Evolutionary conservation across 2,797 vertebrate genomes (phyloP), one percentile per base, ranked within the genome.

Genomic region (Cheirogaleus major): DNA sequence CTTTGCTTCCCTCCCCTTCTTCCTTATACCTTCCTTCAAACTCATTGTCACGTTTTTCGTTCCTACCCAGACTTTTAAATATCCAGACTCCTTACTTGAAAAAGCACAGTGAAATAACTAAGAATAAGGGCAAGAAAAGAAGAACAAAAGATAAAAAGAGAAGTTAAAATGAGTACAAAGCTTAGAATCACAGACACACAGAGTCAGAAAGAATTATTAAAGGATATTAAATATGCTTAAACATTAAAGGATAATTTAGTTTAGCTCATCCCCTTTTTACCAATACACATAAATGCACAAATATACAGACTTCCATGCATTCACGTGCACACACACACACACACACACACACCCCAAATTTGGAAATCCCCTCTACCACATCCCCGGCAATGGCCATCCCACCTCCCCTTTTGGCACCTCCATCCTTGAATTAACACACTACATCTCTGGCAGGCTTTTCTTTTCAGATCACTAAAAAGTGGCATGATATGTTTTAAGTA

Each of bases 1-100:
- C 95, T 98, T 69, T 59, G 14, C 92, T 89, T 95, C 91, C 96
- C 82, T 76, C 94, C 96, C 20, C 83, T 83, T 75, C 59, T 84
- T 96, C 96, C 97, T 81, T 75, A 86, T 7, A 85, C 45, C 67
- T 96, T 84, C 63, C 70, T 91, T 95, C 85, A 94, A 83, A 85
- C 86, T 70, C 67, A 76, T 75, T 95, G 75, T 35, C 55, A 84
- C 57, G 45, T 91, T 59, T 86, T 82, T 83, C 65, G 78, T 25
- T 94, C 38, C 43, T 52, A 87, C 41, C 50, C 48, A 94, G 65
- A 63, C 22, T 96, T 97, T 92, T 78, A 94, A 95, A 95, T 82
- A 87, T 32, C n/a, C 45, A 94, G 45, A 70, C 13, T 22, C 25
- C 27, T 95, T 72, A 59, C 76, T 92, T 86, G 45, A 95, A 93